Evolutionary conservation across 2,113 vertebrate species (phyloP).

Genomic region (Condylura cristata): DNA sequence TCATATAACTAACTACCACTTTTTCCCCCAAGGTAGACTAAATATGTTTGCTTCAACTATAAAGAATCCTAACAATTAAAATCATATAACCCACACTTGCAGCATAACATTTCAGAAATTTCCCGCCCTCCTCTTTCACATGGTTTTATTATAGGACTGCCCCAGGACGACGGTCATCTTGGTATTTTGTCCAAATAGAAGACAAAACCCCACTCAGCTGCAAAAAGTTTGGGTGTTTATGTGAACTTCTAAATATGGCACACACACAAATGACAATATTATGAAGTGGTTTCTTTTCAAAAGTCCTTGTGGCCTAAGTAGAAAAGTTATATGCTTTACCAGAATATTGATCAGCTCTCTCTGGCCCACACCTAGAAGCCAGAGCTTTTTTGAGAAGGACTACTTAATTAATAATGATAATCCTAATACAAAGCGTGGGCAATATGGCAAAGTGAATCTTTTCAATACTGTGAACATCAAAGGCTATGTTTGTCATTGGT

Average conservation of each 20-base stretch:
- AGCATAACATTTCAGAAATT: not conserved
- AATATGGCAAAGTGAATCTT: not conserved
- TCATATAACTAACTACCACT: not conserved
- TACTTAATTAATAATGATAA: slow-evolving; percentile 35
- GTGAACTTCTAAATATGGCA: slow-evolving; percentile 49
- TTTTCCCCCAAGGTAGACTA: not conserved
- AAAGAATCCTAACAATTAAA: not conserved
- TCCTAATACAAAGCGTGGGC: not conserved
- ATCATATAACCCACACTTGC: not conserved
- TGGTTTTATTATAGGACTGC: not conserved
- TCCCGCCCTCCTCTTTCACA: not conserved
- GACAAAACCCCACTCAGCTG: slow-evolving; percentile 25
- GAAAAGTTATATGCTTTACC: slow-evolving; percentile 52
- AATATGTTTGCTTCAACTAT: not conserved
- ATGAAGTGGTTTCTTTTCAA: slow-evolving; percentile 32
- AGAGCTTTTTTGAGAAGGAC: slow-evolving; percentile 16
- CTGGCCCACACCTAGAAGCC: not conserved
- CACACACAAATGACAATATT: slow-evolving; percentile 54
- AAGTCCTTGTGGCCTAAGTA: slow-evolving; percentile 36
- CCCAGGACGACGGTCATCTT: not conserved
- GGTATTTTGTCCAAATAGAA: slow-evolving; percentile 37
- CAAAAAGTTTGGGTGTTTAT: not conserved
- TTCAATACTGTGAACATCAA: not conserved
- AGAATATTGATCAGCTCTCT: slow-evolving; percentile 51
- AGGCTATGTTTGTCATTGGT: not conserved